Percentiles rank a stretch among this genome's conserved stretches.
Conservation (phyloP, 2,888 invertebrate species). For the Phengaris alcon region DNA sequence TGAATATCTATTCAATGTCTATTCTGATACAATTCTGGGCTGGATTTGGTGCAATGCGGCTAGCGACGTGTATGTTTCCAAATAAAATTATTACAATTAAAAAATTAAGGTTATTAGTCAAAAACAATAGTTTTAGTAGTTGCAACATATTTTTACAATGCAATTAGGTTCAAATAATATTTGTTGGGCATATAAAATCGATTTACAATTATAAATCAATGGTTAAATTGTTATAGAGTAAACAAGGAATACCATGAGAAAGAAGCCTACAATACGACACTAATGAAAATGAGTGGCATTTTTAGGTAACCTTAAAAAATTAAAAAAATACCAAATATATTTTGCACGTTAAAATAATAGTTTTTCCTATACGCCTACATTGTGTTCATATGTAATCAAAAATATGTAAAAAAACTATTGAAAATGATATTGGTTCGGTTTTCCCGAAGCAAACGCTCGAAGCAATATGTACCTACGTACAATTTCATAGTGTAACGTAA, state of each 20-base stretch:
- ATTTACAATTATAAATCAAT: no score
- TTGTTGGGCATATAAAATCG: no score
- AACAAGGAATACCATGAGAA: no score
- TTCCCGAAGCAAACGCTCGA: neutral
- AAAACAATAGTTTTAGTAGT: no score
- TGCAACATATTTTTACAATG: no score
- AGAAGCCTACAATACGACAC: no score
- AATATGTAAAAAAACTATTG: neutral
- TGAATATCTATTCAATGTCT: no score
- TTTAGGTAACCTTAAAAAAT: neutral
- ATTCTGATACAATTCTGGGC: neutral
- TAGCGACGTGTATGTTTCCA: neutral
- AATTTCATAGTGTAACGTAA: neutral
- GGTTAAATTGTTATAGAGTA: no score
- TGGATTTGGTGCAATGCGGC: neutral
- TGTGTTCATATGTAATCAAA: neutral
- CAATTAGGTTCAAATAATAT: no score
- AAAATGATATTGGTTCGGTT: neutral
- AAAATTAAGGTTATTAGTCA: no score
- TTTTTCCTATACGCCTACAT: neutral
- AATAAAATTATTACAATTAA: no score
- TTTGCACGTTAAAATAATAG: neutral
- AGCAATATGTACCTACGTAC: no score
- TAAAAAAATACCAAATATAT: neutral
- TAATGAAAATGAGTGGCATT: neutral